Percentiles rank a stretch among this genome's conserved stretches.
phyloP scores from a whole-genome alignment of 2,797 vertebrate genomes.

The Babyrousa celebensis region DNA sequence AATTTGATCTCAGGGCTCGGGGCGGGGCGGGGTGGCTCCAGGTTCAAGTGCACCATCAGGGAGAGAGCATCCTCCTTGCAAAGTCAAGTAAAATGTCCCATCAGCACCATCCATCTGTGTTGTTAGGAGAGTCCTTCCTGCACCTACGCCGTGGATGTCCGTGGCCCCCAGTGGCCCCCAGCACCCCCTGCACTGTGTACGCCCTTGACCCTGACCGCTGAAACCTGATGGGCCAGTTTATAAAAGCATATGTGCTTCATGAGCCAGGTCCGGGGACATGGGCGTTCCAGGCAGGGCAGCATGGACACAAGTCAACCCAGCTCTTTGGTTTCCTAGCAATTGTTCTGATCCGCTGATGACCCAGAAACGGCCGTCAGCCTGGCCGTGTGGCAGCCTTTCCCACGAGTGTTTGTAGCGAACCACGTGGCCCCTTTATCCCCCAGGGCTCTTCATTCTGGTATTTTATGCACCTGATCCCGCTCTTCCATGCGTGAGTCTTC shows the following conservation, averaged over 20 bases:
- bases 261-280: neutral
- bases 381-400: neutral
- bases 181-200: fast-evolving
- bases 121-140: neutral
- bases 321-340: neutral
- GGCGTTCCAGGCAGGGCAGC: fast-evolving
- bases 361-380: neutral
- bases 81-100: neutral
- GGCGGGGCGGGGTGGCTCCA: no score
- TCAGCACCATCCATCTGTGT: neutral
- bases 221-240: neutral
- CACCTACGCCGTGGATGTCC: fast-evolving
- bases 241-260: neutral
- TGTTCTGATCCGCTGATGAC: neutral
- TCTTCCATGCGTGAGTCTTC: neutral
- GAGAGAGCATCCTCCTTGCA: neutral
- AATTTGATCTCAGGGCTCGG: neutral
- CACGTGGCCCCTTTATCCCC: neutral
- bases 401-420: neutral
- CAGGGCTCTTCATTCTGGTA: neutral
- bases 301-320: neutral
- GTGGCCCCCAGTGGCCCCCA: neutral
- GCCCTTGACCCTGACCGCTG: neutral
- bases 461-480: neutral
- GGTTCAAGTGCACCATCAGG: neutral